phyloP scores from a whole-genome alignment of 2,797 vertebrate genomes.

The Crypturellus tataupa region DNA sequence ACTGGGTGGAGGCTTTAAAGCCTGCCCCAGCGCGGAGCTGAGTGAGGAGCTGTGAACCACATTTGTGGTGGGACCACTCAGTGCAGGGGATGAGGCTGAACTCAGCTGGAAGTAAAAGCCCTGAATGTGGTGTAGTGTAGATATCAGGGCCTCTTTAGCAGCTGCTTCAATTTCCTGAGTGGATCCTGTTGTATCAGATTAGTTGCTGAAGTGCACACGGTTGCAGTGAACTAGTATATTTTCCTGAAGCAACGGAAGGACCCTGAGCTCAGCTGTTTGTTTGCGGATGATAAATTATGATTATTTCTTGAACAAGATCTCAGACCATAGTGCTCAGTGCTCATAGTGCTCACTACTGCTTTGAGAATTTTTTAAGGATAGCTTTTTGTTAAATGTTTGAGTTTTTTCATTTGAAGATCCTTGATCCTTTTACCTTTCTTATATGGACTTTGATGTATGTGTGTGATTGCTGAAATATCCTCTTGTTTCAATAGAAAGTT shows the following conservation, averaged over 20 bases:
- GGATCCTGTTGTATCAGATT: not conserved
- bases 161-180: not conserved
- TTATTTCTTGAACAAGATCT: not conserved
- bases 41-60: not conserved
- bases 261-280: slow-evolving; percentile 16
- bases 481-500: not conserved
- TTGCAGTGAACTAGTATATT: slow-evolving; percentile 16
- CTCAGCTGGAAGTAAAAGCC: not conserved
- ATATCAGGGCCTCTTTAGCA: not conserved
- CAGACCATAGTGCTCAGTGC: not conserved
- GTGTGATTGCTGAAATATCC: not conserved
- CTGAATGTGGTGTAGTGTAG: not conserved
- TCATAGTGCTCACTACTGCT: not conserved
- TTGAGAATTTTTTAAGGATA: not conserved
- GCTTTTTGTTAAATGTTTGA: not conserved
- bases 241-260: not conserved
- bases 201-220: not conserved
- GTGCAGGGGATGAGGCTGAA: not conserved
- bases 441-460: not conserved
- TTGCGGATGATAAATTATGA: slow-evolving; percentile 37
- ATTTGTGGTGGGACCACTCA: not conserved
- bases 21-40: not conserved
- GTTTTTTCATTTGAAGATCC: not conserved
- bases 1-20: not conserved
- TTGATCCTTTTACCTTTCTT: not conserved